Conservation (phyloP, 2,797 vertebrate species). For the Xiphophorus birchmanni region DNA sequence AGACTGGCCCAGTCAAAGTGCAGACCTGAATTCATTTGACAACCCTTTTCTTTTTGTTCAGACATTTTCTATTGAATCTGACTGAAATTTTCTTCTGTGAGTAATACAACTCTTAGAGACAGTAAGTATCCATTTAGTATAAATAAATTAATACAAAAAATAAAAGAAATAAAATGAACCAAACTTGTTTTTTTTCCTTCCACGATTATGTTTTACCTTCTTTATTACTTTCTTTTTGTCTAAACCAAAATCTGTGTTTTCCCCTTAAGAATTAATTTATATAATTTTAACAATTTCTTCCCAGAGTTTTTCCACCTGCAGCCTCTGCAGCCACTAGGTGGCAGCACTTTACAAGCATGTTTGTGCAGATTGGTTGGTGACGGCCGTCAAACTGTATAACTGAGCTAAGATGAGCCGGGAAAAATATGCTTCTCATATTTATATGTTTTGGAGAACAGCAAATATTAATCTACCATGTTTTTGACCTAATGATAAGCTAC, state of each 20-base stretch:
- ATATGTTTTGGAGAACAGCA: background rate
- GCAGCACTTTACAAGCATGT: slow-evolving; percentile 41
- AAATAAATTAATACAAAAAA: background rate
- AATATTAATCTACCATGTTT: background rate
- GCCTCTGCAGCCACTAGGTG: slow-evolving; percentile 37
- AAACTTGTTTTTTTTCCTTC: background rate
- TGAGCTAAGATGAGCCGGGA: background rate
- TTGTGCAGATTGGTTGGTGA: background rate
- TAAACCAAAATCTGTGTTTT: background rate
- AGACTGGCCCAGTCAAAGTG: too few species aligned
- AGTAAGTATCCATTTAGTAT: too few species aligned
- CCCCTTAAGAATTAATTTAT: background rate
- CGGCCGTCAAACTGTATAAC: background rate
- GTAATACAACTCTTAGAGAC: too few species aligned
- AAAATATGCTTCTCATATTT: background rate
- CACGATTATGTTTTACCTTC: background rate
- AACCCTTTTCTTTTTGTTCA: too few species aligned
- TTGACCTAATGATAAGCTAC: too few species aligned
- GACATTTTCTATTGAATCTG: too few species aligned
- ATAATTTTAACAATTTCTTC: background rate
- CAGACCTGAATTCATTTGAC: too few species aligned
- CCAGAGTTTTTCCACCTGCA: background rate
- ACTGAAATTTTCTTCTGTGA: too few species aligned
- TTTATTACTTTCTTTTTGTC: background rate
- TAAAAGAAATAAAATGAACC: background rate